A percentile compares a stretch with the other conserved stretches of the same genome.
These are phyloP conservation scores for Allolobophora icterica DNA, from an alignment of 2,888 invertebrate species.

Conservation along the genomic window DNA sequence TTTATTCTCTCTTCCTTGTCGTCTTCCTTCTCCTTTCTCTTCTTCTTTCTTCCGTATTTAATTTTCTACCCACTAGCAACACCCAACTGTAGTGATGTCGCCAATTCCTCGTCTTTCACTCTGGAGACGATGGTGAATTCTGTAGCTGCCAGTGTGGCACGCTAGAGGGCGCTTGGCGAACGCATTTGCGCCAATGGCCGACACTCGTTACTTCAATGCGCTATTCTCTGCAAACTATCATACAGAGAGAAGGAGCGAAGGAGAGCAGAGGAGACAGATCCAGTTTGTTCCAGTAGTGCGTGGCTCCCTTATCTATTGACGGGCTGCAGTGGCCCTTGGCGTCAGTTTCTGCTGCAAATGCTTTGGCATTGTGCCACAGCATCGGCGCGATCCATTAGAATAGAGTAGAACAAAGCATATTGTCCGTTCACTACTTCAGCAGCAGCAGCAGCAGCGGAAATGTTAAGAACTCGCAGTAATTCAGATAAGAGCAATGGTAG, in stretches of 20 bases:
- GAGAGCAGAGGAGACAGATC: background rate
- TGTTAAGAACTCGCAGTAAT: background rate
- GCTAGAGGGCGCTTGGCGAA: background rate
- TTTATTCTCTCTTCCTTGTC: background rate
- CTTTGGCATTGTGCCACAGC: background rate
- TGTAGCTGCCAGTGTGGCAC: background rate
- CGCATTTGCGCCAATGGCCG: background rate
- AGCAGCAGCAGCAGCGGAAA: slow-evolving; percentile 13
- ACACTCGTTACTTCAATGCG: background rate
- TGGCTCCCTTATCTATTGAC: background rate
- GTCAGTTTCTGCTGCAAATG: background rate
- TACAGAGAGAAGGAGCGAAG: background rate
- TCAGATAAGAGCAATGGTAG: slow-evolving; percentile 2
- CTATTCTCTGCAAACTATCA: background rate
- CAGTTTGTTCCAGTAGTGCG: background rate
- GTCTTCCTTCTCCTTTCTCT: background rate
- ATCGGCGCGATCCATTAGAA: background rate
- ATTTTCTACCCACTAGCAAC: background rate
- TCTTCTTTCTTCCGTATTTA: background rate
- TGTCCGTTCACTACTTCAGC: background rate
- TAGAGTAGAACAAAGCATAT: slow-evolving; percentile 4
- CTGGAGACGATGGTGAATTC: background rate
- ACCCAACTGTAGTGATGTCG: background rate
- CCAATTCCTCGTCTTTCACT: background rate
- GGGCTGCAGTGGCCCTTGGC: background rate